Evolutionary conservation across 2,888 invertebrate species (phyloP).

Genomic region (Linyphia triangularis): DNA sequence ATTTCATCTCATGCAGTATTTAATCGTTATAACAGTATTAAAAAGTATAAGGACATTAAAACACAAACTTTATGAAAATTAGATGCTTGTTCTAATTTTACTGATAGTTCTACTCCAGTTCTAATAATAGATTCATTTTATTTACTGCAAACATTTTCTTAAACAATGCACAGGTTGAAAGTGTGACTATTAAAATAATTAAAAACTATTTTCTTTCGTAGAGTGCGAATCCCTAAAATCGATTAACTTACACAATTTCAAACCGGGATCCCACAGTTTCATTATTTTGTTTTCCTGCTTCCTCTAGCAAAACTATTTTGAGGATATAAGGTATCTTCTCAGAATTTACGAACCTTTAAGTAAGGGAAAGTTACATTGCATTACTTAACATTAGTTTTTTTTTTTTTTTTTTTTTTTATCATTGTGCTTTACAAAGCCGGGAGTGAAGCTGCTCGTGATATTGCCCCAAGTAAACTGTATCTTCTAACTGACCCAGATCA

Average conservation of each 20-base stretch:
- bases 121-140: too few species aligned
- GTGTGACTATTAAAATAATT: not conserved
- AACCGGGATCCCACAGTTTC: not conserved
- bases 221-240: not conserved
- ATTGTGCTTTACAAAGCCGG: too few species aligned
- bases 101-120: too few species aligned
- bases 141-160: too few species aligned
- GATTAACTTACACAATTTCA: not conserved
- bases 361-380: not conserved
- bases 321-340: not conserved
- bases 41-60: too few species aligned
- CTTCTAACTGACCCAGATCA: not conserved
- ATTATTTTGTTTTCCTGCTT: slow-evolving; percentile 33
- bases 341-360: slow-evolving; percentile 10
- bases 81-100: too few species aligned
- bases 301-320: slow-evolving; percentile 18
- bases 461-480: not conserved
- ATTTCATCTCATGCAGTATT: too few species aligned
- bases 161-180: not conserved
- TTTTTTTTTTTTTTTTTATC: too few species aligned
- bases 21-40: too few species aligned
- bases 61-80: too few species aligned
- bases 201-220: not conserved
- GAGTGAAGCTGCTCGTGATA: too few species aligned
- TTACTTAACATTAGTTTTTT: not conserved